Base-by-base conservation (phyloP, 2,797 vertebrate genomes). In the Acomys russatus region DNA sequence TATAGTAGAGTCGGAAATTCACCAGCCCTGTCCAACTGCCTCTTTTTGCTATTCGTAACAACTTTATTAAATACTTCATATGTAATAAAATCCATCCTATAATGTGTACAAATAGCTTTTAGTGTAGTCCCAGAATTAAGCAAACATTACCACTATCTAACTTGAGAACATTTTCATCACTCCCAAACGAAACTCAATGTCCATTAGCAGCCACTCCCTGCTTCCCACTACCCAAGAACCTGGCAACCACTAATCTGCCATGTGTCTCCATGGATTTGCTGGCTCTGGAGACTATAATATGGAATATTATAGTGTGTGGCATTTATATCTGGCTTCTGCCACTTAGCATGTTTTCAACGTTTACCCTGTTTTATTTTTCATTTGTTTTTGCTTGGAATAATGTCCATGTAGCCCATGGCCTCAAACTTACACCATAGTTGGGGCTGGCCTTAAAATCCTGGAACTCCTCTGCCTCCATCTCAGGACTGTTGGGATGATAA, bases 101-200 rank as follows among this genome's bases (percentile, higher is more conserved):
- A 89, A 71, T 83, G 18, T 73, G 6, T 79, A 76, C 38, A 97
- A 71, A 89, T 25, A 83, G 54, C 71, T 95, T 94, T 92, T 49
- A 71, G 73, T 64, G 56, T 77, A 74, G 63, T 96, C 54, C 94
- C 30, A 92, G 64, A 96, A 79, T 33, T 74, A 51, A 87, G 25
- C 1, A 76, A 64, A 25, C 64, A 66, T 92, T 2, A 59, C 8
- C 68, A 90, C 63, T 82, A 74, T 77, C 73, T 92, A 95, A 93
- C 88, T 74, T 96, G 63, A 93, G 79, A 87, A 79, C 38, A 84
- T 88, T 94, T 96, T 93, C 84, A 92, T 91, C 61, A 80, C 23
- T n/a, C 38, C 35, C 68, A 79, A 94, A 82, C 51, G 33, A 91
- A 96, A 91, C 30, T 12, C 23, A 82, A 9, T 7, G 35, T 56